A percentile compares a stretch with the other conserved stretches of the same genome.
These are phyloP conservation scores for Drosophila meridiana DNA, from an alignment of 2,888 invertebrate species.

Conservation along the genomic window DNA sequence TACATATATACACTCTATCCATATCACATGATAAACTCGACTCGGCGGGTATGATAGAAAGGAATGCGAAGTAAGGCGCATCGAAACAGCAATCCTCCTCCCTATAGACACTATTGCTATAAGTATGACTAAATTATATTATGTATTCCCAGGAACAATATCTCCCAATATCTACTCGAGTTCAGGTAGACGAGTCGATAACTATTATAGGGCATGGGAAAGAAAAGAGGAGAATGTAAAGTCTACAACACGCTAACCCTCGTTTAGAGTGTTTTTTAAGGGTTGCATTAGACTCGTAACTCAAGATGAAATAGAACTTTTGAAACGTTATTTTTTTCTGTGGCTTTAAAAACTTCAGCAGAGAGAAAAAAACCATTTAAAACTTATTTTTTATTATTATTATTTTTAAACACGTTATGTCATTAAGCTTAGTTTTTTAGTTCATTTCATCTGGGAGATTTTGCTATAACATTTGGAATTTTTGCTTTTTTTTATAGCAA, in stretches of 20 bases:
- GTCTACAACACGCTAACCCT: neutral
- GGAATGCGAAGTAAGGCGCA: too few species aligned
- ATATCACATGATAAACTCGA: too few species aligned
- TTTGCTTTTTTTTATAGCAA: neutral
- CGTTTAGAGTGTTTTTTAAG: neutral
- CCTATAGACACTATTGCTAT: neutral
- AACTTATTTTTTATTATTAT: neutral
- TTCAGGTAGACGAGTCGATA: neutral
- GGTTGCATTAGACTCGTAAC: neutral
- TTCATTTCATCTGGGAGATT: neutral
- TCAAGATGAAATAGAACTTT: neutral
- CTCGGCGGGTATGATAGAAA: too few species aligned
- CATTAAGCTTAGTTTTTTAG: neutral
- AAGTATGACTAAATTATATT: too few species aligned
- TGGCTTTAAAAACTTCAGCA: neutral
- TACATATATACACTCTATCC: too few species aligned
- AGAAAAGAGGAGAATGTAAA: neutral
- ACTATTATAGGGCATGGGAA: neutral
- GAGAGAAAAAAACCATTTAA: neutral
- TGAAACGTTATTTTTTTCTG: neutral
- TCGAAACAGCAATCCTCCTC: too few species aligned
- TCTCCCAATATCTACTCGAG: neutral
- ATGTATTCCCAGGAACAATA: too few species aligned
- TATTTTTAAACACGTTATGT: conserved; percentile 2
- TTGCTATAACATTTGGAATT: conserved; percentile 5